phyloP scores from a whole-genome alignment of 92 coral and sea anemone genomes.

The Parazoanthus swiftii region DNA sequence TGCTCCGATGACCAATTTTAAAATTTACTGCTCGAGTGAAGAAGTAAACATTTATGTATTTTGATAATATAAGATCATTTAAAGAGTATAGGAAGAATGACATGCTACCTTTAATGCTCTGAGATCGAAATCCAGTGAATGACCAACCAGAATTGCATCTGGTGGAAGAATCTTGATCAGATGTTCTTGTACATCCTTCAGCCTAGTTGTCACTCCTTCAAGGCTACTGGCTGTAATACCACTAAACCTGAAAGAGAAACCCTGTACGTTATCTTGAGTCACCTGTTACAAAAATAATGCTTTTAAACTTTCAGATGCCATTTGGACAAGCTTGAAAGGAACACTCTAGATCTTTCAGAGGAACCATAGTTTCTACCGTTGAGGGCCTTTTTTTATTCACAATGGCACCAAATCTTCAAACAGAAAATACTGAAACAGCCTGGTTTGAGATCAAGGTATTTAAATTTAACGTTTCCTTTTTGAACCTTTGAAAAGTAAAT shows the following conservation, averaged over 20 bases:
- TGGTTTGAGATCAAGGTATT: too few relatives aligned
- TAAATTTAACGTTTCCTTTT: neutral
- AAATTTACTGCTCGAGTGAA: neutral
- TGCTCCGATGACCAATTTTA: too few relatives aligned
- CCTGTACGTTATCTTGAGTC: neutral
- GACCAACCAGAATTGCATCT: conserved; percentile 88
- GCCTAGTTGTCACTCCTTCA: conserved; percentile 68
- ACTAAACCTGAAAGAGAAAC: conserved; percentile 66
- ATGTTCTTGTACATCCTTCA: conserved; percentile 83
- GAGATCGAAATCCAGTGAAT: conserved; percentile 86
- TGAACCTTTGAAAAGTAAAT: too few relatives aligned
- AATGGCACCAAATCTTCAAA: neutral
- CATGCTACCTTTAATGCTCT: conserved; percentile 63
- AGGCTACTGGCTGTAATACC: conserved; percentile 87
- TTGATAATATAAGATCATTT: too few relatives aligned
- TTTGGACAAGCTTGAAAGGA: too few relatives aligned
- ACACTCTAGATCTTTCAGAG: neutral
- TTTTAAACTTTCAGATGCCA: neutral
- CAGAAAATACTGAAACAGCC: neutral
- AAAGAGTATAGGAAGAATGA: neutral
- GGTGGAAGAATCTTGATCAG: conserved; percentile 65
- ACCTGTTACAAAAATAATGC: neutral
- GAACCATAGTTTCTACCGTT: neutral
- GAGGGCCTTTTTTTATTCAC: neutral
- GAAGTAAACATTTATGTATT: neutral